Percentiles rank a stretch among this genome's conserved stretches.
phyloP scores from a whole-genome alignment of 2,888 invertebrate genomes.

The Ashinkailepas kermadecensis region DNA sequence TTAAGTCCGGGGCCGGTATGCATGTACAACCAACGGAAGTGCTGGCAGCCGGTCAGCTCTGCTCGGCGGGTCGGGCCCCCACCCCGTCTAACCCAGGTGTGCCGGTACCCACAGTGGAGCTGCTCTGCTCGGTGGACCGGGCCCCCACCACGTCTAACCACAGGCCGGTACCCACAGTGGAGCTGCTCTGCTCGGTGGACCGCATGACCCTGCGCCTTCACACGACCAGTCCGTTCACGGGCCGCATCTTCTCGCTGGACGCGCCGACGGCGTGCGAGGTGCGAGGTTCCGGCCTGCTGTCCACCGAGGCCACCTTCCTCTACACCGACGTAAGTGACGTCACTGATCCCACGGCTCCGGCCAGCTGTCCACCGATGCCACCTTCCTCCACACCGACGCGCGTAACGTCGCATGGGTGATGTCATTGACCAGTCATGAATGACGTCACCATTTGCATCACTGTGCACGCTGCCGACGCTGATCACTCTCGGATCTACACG shows the following conservation, averaged over 20 bases:
- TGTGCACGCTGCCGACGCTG: constrained; percentile 22
- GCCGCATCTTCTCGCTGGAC: constrained; percentile 37
- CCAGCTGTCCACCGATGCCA: constrained; percentile 31
- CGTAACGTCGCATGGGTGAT: too few relatives aligned
- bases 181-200: constrained; percentile 37
- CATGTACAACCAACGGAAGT: too few relatives aligned
- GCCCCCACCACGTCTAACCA: too few relatives aligned
- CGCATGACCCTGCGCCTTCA: constrained; percentile 38
- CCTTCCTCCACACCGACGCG: constrained; percentile 23
- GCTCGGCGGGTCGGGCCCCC: too few relatives aligned
- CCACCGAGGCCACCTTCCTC: constrained; percentile 29
- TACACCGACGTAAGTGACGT: neutral
- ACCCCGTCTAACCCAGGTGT: too few relatives aligned
- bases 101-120: too few relatives aligned
- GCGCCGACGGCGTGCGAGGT: constrained; percentile 36
- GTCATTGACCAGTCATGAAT: too few relatives aligned
- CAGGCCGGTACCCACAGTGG: constrained; percentile 33
- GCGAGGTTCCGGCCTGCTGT: constrained; percentile 35
- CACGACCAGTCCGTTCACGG: constrained; percentile 38
- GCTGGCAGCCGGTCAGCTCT: too few relatives aligned
- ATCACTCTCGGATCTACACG: constrained; percentile 34
- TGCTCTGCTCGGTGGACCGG: too few relatives aligned
- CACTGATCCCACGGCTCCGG: too few relatives aligned
- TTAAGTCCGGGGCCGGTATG: too few relatives aligned
- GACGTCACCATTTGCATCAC: too few relatives aligned